These are phyloP conservation scores for Daubentonia madagascariensis DNA, from an alignment of 2,113 vertebrate species.

Conservation along the genomic window DNA sequence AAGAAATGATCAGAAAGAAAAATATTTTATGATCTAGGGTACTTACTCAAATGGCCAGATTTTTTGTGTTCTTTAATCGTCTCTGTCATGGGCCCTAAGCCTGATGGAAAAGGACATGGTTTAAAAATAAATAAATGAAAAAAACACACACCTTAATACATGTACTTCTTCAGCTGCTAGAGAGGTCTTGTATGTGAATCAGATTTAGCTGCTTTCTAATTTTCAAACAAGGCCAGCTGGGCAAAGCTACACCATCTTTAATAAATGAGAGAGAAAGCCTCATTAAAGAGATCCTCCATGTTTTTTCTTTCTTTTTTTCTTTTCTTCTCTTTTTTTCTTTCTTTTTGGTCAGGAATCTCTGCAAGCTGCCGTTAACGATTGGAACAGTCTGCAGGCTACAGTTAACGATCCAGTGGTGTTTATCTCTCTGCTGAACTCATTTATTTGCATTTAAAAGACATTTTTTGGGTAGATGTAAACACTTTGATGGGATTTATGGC, in stretches of 20 bases:
- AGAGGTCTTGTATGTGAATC: constrained; percentile 50
- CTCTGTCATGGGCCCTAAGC: background rate
- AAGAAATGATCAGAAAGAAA: constrained; percentile 41
- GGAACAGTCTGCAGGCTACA: constrained; percentile 71
- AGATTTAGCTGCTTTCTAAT: constrained; percentile 74
- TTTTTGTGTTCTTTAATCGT: constrained; percentile 41
- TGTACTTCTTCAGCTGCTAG: constrained; percentile 26
- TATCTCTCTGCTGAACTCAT: constrained; percentile 72
- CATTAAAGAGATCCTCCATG: constrained; percentile 72
- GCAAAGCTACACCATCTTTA: constrained; percentile 60
- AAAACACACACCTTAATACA: constrained; percentile 8
- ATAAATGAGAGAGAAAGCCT: constrained; percentile 77
- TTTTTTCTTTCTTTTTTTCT: background rate
- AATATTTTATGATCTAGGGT: background rate
- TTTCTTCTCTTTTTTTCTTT: background rate
- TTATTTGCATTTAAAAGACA: constrained; percentile 78
- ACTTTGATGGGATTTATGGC: constrained; percentile 72
- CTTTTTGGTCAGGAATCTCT: constrained; percentile 60
- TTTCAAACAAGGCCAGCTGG: constrained; percentile 70
- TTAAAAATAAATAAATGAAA: constrained; percentile 59
- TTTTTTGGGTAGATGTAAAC: constrained; percentile 64
- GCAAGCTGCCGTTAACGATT: constrained; percentile 72
- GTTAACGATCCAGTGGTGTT: constrained; percentile 72
- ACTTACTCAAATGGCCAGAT: background rate
- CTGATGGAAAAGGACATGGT: constrained; percentile 2